Conservation (phyloP, 1,140 invertebrate species). For the Dendroctonus valens region DNA sequence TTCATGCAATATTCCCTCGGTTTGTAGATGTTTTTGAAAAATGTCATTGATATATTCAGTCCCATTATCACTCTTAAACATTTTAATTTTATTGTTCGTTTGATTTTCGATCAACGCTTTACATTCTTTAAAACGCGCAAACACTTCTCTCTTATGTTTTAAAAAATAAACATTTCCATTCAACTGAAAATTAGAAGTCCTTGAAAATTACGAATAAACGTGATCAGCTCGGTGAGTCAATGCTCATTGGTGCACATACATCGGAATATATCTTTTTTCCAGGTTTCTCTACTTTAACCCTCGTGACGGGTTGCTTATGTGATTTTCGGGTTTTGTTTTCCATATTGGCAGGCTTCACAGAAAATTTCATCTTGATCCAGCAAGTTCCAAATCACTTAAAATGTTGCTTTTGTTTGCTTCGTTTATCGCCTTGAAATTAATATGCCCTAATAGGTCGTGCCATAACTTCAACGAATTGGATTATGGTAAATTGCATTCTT, state of each 20-base stretch:
- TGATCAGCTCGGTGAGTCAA: constrained; percentile 40
- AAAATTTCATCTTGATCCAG: neutral
- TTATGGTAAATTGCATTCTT: constrained; percentile 5
- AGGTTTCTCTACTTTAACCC: neutral
- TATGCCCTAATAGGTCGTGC: constrained; percentile 39
- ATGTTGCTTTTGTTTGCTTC: neutral
- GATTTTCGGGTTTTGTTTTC: constrained; percentile 13
- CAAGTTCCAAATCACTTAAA: neutral
- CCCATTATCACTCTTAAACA: constrained; percentile 47
- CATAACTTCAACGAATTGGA: constrained; percentile 17
- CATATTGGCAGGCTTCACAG: neutral
- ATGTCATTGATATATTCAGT: constrained; percentile 39
- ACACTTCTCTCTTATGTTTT: constrained; percentile 49
- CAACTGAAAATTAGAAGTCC: neutral
- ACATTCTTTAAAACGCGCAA: constrained; percentile 43
- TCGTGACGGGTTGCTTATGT: neutral
- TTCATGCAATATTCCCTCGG: no score
- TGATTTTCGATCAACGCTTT: constrained; percentile 43
- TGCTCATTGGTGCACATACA: constrained; percentile 43
- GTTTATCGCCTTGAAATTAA: constrained; percentile 24
- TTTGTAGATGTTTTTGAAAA: no score
- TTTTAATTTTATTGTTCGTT: constrained; percentile 43
- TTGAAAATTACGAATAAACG: constrained; percentile 2
- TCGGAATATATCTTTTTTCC: constrained; percentile 34
- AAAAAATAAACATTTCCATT: no score